Evolutionary conservation across 2,888 invertebrate species (phyloP), one percentile per base, ranked within the genome.

Genomic region (Bombylius discolor): DNA sequence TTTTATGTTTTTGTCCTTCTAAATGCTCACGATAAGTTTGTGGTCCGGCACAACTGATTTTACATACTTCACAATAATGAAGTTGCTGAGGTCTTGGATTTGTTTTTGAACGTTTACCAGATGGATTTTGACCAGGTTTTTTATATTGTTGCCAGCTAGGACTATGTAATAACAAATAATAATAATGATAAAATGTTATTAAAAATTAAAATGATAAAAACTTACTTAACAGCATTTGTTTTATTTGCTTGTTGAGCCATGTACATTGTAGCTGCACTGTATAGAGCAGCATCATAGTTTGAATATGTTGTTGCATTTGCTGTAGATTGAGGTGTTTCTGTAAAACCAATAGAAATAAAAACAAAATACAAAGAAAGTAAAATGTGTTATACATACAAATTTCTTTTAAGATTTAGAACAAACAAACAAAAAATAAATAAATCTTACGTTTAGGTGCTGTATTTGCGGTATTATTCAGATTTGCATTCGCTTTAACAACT

Each of bases 1-100:
- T 98, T 80, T 98, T 98, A 77, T 99, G 99, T 75, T 95, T 94
- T 76, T 97, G 96, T 0, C 99, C 99, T 71, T 97, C 97, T 69
- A 99, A 79, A 79, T 99, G 99, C 74, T 98, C 99, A 62, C 89
- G 81, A 72, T 92, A 94, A 0, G 93, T 92, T 78, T 91, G 91
- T 5, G 92, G 92, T 0, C 94, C 94, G 61, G 93, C 94, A 75
- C 94, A 97, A 68, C 95, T 96, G 68, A 98, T 97, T 76, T 98
- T 97, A 76, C 99, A 99, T 13, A 97, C 94, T 74, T 99, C 97
- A 73, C 98, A 99, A 76, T 97, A 99, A 75, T 96, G 96, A 62
- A 97, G 78, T 70, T 94, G 92, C 71, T 93, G 92, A 39, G 92
- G 89, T 67, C 92, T 90, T 23, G 92, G 91, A 56, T 91, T 88